Evolutionary conservation across 2,888 invertebrate species (phyloP), one percentile per base, ranked within the genome.

Genomic region (Drosophila nr. perissopoda): DNA sequence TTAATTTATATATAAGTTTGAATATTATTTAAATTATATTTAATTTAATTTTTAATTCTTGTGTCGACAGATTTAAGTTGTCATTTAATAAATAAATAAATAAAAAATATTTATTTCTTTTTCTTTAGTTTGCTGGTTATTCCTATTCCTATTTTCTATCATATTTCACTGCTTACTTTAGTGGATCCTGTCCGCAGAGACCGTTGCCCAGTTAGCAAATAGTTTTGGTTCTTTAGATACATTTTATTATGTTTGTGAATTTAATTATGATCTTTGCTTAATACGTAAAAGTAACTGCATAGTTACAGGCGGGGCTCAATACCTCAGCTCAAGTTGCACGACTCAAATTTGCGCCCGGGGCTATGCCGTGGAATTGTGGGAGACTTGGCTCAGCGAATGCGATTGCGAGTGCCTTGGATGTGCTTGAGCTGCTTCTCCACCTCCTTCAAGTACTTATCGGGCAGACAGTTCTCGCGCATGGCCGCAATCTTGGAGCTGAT

Each of bases 361-460:
- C 18, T 80, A 82, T 71, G 79, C 76, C 60, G 53, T 49, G 25
- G 1, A 11, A 10, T 10, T 10, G 10, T 6, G 2, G 2, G 4
- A 5, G 4, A 4, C 11, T 38, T 6, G 18, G 18, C 36, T 80
- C 51, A 86, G 34, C 88, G 85, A 21, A 89, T 82, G 1, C 86
- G 86, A 69, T 88, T 84, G 48, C 81, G 83, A 2, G 64, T 72
- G 27, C 70, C 52, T 57, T 85, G 83, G 33, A 92, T 90, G 51
- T 83, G 82, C 49, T 85, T 84, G n/a, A 92, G 68, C 60, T 92
- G 92, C 64, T 90, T 92, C 67, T 93, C 93, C 27, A 93, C 93
- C 74, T 93, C 93, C 49, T 91, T 92, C 8, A 93, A 87, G 64
- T 93, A 93, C 60, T 93, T 93, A 8, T 93, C 93, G 0, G 93